Base-by-base conservation (phyloP, 2,888 invertebrate species). In the Lasioglossum marginatum region DNA sequence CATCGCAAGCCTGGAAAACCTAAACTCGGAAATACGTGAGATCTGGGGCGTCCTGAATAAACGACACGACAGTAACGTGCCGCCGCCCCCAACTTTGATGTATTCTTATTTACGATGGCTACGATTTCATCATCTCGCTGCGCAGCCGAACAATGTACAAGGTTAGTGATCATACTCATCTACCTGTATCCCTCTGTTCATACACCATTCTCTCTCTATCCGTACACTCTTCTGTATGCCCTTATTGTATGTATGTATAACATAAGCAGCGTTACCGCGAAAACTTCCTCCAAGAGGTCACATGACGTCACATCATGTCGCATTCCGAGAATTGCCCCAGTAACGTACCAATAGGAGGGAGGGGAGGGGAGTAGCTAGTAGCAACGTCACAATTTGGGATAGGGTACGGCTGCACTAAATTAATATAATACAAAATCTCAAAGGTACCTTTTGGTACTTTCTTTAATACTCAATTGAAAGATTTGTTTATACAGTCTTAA, bases 11-110 rank as follows among this genome's bases (percentile, higher is more conserved):
- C 94, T 97, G 92, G 97, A 97, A 92, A 97, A 97, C 92, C 95
- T 97, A 31, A 97, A 97, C 94, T 96, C 96, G 0, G 97, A 97
- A 94, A 97, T 97, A 87, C 96, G 96, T 73, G 97, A 97, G 93
- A 97, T 97, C 86, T 96, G 97, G 96, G 97, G 97, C 86, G 97
- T 97, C 82, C 94, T 97, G 68, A 96, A 96, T 88, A 96, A 97
- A 90, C 96, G 96, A 85, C 96, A 96, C 85, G 96, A 96, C 88
- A 96, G 96, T 90, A 96, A 94, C 87, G 95, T 96, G 74, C 95
- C 96, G 43, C 95, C 96, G 90, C 95, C 96, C 70, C 94, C 95
- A 48, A 96, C 96, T 83, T 93, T 96, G 88, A 95, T 96, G 91
- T 96, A 96, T 89, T 96, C 96, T 66, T 96, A 96, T 90, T 93